Percentiles rank a stretch among this genome's conserved stretches.
Conservation (phyloP, 2,113 vertebrate species). For the Pachyramphus minor region DNA sequence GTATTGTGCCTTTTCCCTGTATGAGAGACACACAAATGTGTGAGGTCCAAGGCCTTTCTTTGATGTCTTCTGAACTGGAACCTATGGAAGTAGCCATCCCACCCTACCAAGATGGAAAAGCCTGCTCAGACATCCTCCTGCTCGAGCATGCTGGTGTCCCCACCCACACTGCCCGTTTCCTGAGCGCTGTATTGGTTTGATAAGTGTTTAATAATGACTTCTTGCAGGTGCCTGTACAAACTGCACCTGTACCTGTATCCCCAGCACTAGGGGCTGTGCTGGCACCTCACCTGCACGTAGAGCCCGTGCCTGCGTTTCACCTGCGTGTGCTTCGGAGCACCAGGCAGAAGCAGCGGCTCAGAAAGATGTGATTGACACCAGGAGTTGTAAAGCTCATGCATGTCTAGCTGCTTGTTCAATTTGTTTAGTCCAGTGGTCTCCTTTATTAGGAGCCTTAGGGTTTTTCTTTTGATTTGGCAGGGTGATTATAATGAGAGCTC, state of each 20-base stretch:
- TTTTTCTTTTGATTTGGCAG: constrained; percentile 67
- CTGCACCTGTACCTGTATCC: neutral
- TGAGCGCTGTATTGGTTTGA: neutral
- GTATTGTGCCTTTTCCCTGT: neutral
- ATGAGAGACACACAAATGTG: neutral
- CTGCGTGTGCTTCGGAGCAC: neutral
- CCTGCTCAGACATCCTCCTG: neutral
- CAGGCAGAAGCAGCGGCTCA: neutral
- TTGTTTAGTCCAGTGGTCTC: constrained; percentile 65
- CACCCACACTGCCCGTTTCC: rapidly evolving
- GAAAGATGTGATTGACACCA: constrained; percentile 27
- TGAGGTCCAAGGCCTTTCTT: neutral
- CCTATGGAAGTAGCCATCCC: rapidly evolving
- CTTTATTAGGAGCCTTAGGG: constrained; percentile 67
- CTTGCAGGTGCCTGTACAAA: neutral
- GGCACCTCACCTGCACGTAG: neutral
- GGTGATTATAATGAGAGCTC: constrained; percentile 68
- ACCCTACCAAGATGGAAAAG: neutral
- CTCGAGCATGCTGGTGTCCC: rapidly evolving
- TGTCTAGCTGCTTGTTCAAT: constrained; percentile 57
- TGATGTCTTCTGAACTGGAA: neutral
- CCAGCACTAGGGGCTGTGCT: neutral
- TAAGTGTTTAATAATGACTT: neutral
- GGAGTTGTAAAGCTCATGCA: constrained; percentile 36
- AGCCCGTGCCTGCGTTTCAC: neutral